Base-by-base conservation (phyloP, 2,888 invertebrate genomes). In the Athalia circularis region DNA sequence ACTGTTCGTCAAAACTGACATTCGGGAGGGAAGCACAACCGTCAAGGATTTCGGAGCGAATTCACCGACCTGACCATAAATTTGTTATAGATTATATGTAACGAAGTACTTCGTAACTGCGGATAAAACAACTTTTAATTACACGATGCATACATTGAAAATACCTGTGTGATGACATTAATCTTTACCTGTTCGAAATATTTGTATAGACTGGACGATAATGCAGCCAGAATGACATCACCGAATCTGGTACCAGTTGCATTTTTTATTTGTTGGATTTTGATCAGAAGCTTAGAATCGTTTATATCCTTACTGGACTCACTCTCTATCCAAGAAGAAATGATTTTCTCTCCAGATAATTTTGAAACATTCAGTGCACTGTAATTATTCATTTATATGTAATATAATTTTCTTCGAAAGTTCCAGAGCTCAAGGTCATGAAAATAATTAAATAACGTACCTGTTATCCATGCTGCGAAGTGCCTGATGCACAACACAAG, bases 181-280 rank as follows among this genome's bases (percentile, higher is more conserved):
- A 76, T 78, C 6, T 9, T 84, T 88, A 91, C 91, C 89, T 90
- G 85, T 61, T 82, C 67, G 82, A 91, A 92, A 85, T 90, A 91
- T 75, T 90, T 90, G 80, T 91, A 88, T 77, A 92, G 86, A 78
- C 92, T 91, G 52, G 88, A 88, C 0, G 92, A 92, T n/a, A 93
- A 82, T 29, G 92, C 91, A 43, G 91, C 89, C 3, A 91, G 86
- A 67, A 93, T 81, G 68, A 93, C 87, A 81, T 92, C 92, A 0
- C 91, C 90, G 82, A 92, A 92, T 78, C 88, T 90, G 0, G 89
- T 85, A 6, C 88, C 88, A 4, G 85, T 85, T 6, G 83, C 80
- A 47, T 84, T 80, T 67, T 83, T 87, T 59, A 87, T 86, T 47
- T 83, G 82, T 6, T 85, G 81, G 54, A 87, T 86, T 79, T 85